Evolutionary conservation across 2,888 invertebrate genomes (phyloP).

Genomic region (Penaeus monodon): DNA sequence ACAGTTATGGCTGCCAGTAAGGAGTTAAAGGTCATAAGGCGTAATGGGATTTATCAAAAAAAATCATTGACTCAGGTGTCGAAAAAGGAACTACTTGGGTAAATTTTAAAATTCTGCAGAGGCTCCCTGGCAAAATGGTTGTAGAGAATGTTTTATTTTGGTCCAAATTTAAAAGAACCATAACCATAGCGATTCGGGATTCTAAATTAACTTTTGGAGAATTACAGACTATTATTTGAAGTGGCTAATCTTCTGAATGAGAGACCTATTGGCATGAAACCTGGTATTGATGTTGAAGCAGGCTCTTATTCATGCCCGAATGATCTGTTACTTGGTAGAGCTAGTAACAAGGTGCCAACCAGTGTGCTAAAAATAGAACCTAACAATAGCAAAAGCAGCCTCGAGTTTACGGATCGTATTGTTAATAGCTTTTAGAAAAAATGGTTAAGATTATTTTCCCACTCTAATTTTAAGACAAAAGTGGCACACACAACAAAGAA

Average conservation of each 20-base stretch:
- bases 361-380: background rate
- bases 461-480: background rate
- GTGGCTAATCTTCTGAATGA: slow-evolving; percentile 44
- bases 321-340: no score
- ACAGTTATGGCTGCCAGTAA: slow-evolving; percentile 35
- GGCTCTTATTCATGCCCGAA: no score
- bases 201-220: slow-evolving; percentile 25
- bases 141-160: slow-evolving; percentile 25
- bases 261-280: slow-evolving; percentile 38
- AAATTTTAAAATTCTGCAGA: slow-evolving; percentile 36
- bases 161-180: slow-evolving; percentile 10
- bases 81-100: slow-evolving; percentile 21
- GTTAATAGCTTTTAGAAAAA: background rate
- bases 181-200: slow-evolving; percentile 18
- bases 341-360: background rate
- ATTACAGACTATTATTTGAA: slow-evolving; percentile 31
- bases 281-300: slow-evolving; percentile 19
- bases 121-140: slow-evolving; percentile 29
- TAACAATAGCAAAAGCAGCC: background rate
- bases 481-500: slow-evolving; percentile 6
- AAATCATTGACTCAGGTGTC: slow-evolving; percentile 12
- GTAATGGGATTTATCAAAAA: background rate
- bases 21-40: background rate
- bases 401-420: background rate
- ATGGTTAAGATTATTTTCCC: background rate